These are phyloP conservation scores for Megaleporinus macrocephalus DNA, from an alignment of 2,113 vertebrate genomes.

Conservation along the genomic window DNA sequence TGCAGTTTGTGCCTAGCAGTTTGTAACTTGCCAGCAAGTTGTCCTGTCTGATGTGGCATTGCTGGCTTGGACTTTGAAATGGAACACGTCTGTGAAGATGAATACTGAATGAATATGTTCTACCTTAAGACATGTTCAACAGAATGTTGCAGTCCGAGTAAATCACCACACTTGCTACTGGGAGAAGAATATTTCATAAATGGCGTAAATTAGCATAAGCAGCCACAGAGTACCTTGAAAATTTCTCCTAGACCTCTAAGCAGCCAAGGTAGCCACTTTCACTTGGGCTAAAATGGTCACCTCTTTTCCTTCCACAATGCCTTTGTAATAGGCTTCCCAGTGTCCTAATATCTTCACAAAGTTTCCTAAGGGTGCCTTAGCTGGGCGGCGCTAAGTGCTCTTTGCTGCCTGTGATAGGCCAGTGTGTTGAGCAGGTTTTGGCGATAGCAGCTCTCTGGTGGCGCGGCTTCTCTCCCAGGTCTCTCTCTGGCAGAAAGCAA, in stretches of 20 bases:
- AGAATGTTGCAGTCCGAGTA: background rate
- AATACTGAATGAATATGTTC: background rate
- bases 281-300: constrained; percentile 68
- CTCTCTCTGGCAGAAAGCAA: constrained; percentile 76
- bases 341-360: constrained; percentile 77
- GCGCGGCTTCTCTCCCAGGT: constrained; percentile 74
- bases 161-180: background rate
- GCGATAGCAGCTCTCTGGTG: constrained; percentile 80
- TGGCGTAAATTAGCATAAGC: background rate
- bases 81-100: background rate
- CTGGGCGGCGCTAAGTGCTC: constrained; percentile 72
- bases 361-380: constrained; percentile 76
- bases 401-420: constrained; percentile 74
- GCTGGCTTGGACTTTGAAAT: background rate
- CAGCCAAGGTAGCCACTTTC: constrained; percentile 31
- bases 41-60: background rate
- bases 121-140: background rate
- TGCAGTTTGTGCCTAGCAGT: too few relatives aligned
- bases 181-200: background rate
- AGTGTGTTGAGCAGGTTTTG: constrained; percentile 77
- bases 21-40: too few relatives aligned
- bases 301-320: constrained; percentile 64
- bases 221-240: constrained; percentile 1
- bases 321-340: constrained; percentile 76
- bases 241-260: constrained; percentile 34